Percentiles rank a stretch among this genome's conserved stretches.
These are phyloP conservation scores for Diceros bicornis DNA, from an alignment of 2,797 vertebrate species.

Conservation along the genomic window DNA sequence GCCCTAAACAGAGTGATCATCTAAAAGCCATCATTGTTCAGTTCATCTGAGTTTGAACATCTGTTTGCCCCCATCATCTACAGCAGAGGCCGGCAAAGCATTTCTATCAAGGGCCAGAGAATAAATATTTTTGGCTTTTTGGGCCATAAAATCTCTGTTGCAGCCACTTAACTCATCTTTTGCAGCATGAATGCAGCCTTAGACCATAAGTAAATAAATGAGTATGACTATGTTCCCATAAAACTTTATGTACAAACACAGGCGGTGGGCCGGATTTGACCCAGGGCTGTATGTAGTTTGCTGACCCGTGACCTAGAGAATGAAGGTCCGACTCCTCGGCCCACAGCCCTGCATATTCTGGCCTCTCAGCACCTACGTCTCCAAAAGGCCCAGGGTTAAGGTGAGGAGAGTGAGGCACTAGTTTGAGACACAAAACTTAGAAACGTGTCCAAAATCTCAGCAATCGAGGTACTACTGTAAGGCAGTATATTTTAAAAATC, in stretches of 20 bases:
- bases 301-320: not conserved
- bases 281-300: not conserved
- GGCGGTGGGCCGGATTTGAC: not conserved
- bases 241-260: constrained; percentile 29
- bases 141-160: not conserved
- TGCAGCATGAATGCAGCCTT: not conserved
- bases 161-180: not conserved
- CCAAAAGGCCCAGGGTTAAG: not conserved
- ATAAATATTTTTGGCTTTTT: not conserved
- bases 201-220: not conserved
- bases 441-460: not conserved
- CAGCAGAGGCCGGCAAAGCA: not conserved
- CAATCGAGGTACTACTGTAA: not conserved
- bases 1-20: not conserved
- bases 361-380: not conserved
- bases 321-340: not conserved
- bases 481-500: not conserved
- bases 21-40: not conserved
- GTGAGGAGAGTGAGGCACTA: not conserved
- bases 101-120: not conserved
- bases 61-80: not conserved
- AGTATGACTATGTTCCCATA: not conserved
- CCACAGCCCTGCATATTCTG: not conserved
- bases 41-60: not conserved
- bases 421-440: not conserved